Evolutionary conservation across 2,888 invertebrate genomes (phyloP).

Genomic region (Microplitis deprimator): DNA sequence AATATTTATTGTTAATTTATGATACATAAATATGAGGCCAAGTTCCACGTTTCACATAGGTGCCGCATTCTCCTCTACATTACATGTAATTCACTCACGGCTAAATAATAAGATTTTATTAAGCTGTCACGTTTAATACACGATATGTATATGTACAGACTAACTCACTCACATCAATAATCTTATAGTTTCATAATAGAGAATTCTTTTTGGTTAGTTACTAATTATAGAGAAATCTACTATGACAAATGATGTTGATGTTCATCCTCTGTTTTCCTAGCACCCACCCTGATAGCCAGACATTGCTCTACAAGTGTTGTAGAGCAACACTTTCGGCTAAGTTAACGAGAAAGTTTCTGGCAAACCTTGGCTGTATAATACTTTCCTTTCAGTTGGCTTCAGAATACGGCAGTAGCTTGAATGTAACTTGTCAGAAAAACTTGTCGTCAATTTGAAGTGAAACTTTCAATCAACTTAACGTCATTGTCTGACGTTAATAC

Average conservation of each 20-base stretch:
- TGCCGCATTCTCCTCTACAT: constrained; percentile 9
- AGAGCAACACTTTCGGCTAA: too few species aligned
- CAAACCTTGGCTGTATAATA: too few species aligned
- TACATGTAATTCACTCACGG: background rate
- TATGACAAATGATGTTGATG: background rate
- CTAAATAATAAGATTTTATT: background rate
- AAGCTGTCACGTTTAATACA: background rate
- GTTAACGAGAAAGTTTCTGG: too few species aligned
- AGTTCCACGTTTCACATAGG: constrained; percentile 52
- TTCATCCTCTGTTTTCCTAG: background rate
- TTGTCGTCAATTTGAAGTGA: too few species aligned
- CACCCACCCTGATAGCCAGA: too few species aligned
- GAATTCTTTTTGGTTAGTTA: background rate
- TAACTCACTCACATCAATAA: background rate
- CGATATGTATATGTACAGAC: background rate
- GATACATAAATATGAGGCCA: constrained; percentile 31
- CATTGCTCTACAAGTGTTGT: too few species aligned
- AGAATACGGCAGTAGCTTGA: too few species aligned
- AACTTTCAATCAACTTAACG: too few species aligned
- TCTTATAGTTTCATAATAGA: background rate
- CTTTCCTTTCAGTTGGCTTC: too few species aligned
- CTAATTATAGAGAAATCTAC: background rate
- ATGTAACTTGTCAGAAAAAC: too few species aligned
- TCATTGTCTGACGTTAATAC: too few species aligned
- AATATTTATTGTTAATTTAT: constrained; percentile 31